These are phyloP conservation scores for Lithobius niger DNA, from an alignment of 1,140 invertebrate species.

Conservation along the genomic window DNA sequence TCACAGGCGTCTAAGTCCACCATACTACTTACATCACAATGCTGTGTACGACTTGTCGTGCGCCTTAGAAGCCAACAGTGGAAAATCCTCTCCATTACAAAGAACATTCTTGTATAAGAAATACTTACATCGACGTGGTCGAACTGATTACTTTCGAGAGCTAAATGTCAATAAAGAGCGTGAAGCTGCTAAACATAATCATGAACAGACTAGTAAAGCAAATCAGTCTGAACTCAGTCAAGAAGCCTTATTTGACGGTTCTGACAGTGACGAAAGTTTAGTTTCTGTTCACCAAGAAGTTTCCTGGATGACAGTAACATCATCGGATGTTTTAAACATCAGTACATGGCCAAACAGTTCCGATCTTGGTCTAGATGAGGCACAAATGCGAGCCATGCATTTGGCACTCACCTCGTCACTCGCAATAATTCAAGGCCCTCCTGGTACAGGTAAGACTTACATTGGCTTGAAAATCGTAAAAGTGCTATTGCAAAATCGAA, in stretches of 20 bases:
- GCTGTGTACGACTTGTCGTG: not conserved
- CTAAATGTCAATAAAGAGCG: too few species aligned
- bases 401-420: slow-evolving; percentile 36
- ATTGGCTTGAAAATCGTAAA: slow-evolving; percentile 40
- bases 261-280: not conserved
- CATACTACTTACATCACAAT: slow-evolving; percentile 10
- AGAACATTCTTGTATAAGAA: too few species aligned
- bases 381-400: slow-evolving; percentile 34
- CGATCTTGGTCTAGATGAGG: slow-evolving; percentile 28
- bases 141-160: not conserved
- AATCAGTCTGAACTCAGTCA: not conserved
- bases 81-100: too few species aligned
- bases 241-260: not conserved
- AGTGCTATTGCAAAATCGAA: slow-evolving; percentile 26
- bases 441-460: slow-evolving; percentile 67
- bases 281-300: not conserved
- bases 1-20: slow-evolving; percentile 8
- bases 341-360: slow-evolving; percentile 17
- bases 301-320: too few species aligned
- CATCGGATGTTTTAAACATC: not conserved
- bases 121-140: too few species aligned
- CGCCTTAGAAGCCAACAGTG: too few species aligned
- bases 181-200: too few species aligned
- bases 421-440: slow-evolving; percentile 57
- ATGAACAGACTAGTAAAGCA: not conserved